Base-by-base conservation (phyloP, 2,888 invertebrate species). In the Ischnura elegans region DNA sequence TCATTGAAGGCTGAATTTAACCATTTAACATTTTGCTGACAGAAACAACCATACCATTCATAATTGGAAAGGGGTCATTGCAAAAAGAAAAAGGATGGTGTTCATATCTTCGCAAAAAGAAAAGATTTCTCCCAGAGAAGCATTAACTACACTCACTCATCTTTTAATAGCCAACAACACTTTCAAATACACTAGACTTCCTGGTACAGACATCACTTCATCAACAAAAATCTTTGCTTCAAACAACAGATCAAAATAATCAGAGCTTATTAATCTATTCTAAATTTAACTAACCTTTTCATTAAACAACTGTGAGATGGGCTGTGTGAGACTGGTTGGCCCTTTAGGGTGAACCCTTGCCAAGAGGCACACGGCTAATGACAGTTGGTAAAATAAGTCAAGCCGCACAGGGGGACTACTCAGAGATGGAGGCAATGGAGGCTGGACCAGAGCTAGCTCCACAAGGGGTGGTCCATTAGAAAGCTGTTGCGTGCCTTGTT, bases 331-430 rank as follows among this genome's bases (percentile, higher is more conserved):
- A 61, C 43, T 55, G 1, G 90, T 90, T 19, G 90, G 90, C 25
- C 90, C 90, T 21, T 90, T 90, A 4, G 55, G n/a, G 6, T 90
- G 90, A 21, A 90, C 42, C 19, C 42, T 42, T 42, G 98, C 97
- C 94, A 98, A 97, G 96, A 98, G 98, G 94, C 98, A 97, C 93
- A 99, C 96, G 0, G 98, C 97, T 94, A 97, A 96, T 2, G 97
- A 97, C 93, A 99, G 96, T 96, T 99, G 98, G 95, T 97, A 97
- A 96, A 99, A 98, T 94, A 98, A 96, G 95, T 97, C 97, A 16
- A 99, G 96, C 94, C 98, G 96, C 94, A 19, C 21, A 36, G 87
- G 87, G 29, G 76, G 76, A 76, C 76, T 76, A 25, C 55, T 42
- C 4, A 87, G 87, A 19, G 55, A 51, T 55, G 87, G 61, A 43